Conservation (phyloP, 2,113 vertebrate species). For the Thymallus thymallus region DNA sequence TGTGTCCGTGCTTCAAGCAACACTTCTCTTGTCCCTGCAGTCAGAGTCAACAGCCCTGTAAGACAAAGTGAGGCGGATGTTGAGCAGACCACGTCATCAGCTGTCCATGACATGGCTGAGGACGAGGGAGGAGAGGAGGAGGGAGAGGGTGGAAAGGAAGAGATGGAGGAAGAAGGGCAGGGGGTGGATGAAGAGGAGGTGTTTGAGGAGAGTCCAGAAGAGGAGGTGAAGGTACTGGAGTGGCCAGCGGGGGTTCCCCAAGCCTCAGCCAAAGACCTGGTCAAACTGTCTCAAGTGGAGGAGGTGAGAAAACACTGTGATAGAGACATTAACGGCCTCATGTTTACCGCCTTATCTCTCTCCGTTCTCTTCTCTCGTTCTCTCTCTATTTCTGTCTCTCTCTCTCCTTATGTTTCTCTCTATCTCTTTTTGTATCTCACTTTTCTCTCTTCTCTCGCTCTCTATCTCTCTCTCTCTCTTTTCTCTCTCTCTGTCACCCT, state of each 20-base stretch:
- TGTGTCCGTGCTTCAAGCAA: too few relatives aligned
- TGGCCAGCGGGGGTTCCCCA: constrained; percentile 73
- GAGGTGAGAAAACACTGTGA: constrained; percentile 76
- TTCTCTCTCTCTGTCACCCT: neutral
- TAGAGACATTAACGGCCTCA: too few relatives aligned
- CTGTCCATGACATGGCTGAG: neutral
- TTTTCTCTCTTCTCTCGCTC: neutral
- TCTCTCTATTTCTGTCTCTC: constrained; percentile 2
- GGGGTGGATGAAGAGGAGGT: constrained; percentile 52
- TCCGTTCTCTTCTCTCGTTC: neutral
- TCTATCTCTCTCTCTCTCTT: neutral
- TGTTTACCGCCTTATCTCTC: too few relatives aligned
- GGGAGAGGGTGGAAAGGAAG: neutral
- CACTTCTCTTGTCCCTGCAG: constrained; percentile 50
- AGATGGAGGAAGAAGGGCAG: constrained; percentile 30
- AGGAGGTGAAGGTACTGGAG: constrained; percentile 64
- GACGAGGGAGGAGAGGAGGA: constrained; percentile 27
- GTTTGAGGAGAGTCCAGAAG: constrained; percentile 52
- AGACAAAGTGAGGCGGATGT: constrained; percentile 6
- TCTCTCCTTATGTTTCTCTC: neutral
- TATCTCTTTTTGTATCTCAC: neutral
- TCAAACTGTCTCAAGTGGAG: constrained; percentile 83
- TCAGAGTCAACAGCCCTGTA: neutral
- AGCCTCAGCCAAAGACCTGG: constrained; percentile 87
- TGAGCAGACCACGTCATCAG: constrained; percentile 7